phyloP scores from a whole-genome alignment of 2,888 invertebrate species.

The Hemicrepidius hirtus region DNA sequence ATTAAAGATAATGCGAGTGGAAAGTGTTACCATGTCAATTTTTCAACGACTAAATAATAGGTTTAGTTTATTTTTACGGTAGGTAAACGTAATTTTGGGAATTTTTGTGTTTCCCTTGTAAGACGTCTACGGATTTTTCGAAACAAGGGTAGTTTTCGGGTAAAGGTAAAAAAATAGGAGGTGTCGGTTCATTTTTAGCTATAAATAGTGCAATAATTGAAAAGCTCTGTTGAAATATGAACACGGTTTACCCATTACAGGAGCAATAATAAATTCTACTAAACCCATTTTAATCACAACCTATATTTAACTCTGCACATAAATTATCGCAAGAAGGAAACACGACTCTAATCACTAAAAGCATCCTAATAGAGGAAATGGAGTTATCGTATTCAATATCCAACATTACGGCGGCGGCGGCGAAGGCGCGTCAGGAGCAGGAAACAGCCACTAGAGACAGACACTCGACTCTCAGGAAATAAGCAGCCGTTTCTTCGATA shows the following conservation, averaged over 20 bases:
- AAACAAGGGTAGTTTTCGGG: too few relatives aligned
- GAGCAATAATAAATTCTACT: slow-evolving; percentile 8
- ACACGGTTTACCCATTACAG: background rate
- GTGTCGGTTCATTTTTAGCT: too few relatives aligned
- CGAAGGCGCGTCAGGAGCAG: background rate
- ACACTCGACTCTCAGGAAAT: background rate
- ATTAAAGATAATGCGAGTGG: too few relatives aligned
- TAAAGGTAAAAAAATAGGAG: too few relatives aligned
- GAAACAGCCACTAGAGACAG: slow-evolving; percentile 8
- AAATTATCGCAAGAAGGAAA: slow-evolving; percentile 28
- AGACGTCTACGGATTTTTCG: too few relatives aligned
- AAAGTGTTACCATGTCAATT: too few relatives aligned
- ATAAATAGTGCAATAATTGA: too few relatives aligned
- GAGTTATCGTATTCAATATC: slow-evolving; percentile 25
- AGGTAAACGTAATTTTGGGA: too few relatives aligned
- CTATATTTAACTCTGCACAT: slow-evolving; percentile 12
- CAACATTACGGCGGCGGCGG: background rate
- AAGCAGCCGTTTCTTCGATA: slow-evolving; percentile 1
- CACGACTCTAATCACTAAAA: slow-evolving; percentile 28
- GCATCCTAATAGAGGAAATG: slow-evolving; percentile 21
- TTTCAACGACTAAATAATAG: too few relatives aligned
- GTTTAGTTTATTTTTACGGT: too few relatives aligned
- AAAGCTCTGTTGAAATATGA: too few relatives aligned
- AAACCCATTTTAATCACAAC: slow-evolving; percentile 4
- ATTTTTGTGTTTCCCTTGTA: too few relatives aligned